Conservation (phyloP, 2,797 vertebrate species). For the Danio aesculapii region DNA sequence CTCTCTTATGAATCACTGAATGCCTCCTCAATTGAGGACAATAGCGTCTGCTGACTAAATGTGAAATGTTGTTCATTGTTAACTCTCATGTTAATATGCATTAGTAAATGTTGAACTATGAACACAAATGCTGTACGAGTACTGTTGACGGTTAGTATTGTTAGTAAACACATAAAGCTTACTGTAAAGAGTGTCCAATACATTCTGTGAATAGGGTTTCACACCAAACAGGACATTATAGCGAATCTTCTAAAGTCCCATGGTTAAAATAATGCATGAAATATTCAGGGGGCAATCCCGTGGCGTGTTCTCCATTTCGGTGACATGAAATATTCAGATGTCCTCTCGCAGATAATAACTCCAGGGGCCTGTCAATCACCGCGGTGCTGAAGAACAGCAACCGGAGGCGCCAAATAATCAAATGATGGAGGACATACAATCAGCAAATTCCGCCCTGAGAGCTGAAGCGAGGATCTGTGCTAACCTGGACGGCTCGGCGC, state of each 20-base stretch:
- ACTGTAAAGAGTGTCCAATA: no score
- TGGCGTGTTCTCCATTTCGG: constrained; percentile 52
- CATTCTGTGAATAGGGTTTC: constrained; percentile 9
- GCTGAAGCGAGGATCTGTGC: neutral
- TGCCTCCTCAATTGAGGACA: no score
- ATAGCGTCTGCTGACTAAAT: no score
- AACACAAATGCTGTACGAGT: no score
- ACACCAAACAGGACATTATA: constrained; percentile 19
- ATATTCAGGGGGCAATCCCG: constrained; percentile 44
- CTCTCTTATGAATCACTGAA: no score
- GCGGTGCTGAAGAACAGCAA: constrained; percentile 78
- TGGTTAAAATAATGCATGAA: constrained; percentile 17
- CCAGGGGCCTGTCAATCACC: constrained; percentile 74
- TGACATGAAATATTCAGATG: constrained; percentile 71
- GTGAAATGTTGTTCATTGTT: no score
- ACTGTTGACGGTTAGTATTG: no score
- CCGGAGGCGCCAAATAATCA: constrained; percentile 37
- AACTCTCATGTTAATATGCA: neutral
- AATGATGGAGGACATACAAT: constrained; percentile 27
- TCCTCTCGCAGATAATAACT: constrained; percentile 75
- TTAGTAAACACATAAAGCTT: no score
- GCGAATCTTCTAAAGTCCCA: neutral
- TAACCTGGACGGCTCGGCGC: neutral
- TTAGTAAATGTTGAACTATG: neutral
- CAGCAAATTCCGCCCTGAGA: constrained; percentile 7